These are phyloP conservation scores for Sisyra terminalis DNA, from an alignment of 2,888 invertebrate genomes.

Conservation along the genomic window DNA sequence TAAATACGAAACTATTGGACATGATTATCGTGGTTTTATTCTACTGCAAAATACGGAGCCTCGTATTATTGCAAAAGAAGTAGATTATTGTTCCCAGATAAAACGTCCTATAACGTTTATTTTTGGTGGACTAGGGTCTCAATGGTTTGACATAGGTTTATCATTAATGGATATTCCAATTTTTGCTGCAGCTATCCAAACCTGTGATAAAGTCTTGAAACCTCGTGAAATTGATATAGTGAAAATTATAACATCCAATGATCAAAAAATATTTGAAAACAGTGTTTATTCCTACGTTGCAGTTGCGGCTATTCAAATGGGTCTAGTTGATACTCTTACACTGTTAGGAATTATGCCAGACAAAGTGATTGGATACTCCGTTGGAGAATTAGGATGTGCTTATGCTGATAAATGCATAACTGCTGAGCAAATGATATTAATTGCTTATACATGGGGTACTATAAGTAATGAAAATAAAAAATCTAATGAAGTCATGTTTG, in stretches of 20 bases:
- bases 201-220: constrained; percentile 41
- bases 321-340: constrained; percentile 29
- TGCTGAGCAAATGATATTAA: constrained; percentile 61
- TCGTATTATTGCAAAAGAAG: constrained; percentile 27
- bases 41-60: constrained; percentile 23
- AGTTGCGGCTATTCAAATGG: constrained; percentile 50
- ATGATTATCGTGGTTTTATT: constrained; percentile 45
- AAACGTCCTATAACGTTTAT: constrained; percentile 49
- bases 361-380: constrained; percentile 46
- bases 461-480: constrained; percentile 47
- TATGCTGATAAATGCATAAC: constrained; percentile 82
- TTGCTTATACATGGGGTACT: no score
- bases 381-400: constrained; percentile 80
- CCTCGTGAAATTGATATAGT: constrained; percentile 47
- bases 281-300: constrained; percentile 56
- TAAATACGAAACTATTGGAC: constrained; percentile 27
- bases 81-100: constrained; percentile 42
- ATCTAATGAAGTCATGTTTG: constrained; percentile 64
- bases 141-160: constrained; percentile 53
- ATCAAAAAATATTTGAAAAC: constrained; percentile 46
- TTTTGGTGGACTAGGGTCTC: constrained; percentile 61
- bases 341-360: constrained; percentile 23
- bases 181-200: constrained; percentile 45
- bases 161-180: constrained; percentile 46
- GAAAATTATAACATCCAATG: constrained; percentile 39